These are phyloP conservation scores for Zaprionus lineosus DNA, from an alignment of 2,888 invertebrate species.

Conservation along the genomic window DNA sequence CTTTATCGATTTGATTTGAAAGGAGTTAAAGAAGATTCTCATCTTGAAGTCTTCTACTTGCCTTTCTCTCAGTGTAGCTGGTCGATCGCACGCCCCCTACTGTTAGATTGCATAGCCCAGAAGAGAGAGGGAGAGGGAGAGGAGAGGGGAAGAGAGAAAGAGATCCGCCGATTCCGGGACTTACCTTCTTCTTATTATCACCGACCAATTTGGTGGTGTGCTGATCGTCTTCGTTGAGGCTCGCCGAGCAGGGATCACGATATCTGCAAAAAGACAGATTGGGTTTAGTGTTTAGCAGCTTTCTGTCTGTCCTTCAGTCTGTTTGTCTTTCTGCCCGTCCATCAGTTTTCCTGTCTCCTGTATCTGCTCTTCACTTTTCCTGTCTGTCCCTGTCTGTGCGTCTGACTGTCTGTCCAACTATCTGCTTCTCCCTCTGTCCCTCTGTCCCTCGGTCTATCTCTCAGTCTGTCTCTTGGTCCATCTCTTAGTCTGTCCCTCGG, in stretches of 20 bases:
- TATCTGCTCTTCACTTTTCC: too few relatives aligned
- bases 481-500: conserved; percentile 15
- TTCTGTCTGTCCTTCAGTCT: conserved; percentile 26
- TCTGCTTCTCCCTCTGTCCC: background rate
- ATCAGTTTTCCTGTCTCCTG: too few relatives aligned
- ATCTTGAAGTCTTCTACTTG: background rate
- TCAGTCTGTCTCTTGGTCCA: conserved; percentile 10
- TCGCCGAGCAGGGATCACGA: conserved; percentile 95
- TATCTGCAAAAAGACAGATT: conserved; percentile 83
- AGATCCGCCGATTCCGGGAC: conserved; percentile 40
- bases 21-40: too few relatives aligned
- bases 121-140: conserved; percentile 2
- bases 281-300: conserved; percentile 49
- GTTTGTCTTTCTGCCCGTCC: background rate
- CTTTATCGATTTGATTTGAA: too few relatives aligned
- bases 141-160: background rate
- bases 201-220: conserved; percentile 95
- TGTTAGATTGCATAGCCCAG: conserved; percentile 28
- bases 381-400: too few relatives aligned
- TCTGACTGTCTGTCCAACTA: background rate
- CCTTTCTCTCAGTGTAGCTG: conserved; percentile 28
- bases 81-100: conserved; percentile 31
- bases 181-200: conserved; percentile 92
- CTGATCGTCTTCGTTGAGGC: conserved; percentile 93
- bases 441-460: conserved; percentile 7